These are phyloP conservation scores for Aspidoscelis tigris DNA, from an alignment of 2,113 vertebrate genomes.

Conservation along the genomic window DNA sequence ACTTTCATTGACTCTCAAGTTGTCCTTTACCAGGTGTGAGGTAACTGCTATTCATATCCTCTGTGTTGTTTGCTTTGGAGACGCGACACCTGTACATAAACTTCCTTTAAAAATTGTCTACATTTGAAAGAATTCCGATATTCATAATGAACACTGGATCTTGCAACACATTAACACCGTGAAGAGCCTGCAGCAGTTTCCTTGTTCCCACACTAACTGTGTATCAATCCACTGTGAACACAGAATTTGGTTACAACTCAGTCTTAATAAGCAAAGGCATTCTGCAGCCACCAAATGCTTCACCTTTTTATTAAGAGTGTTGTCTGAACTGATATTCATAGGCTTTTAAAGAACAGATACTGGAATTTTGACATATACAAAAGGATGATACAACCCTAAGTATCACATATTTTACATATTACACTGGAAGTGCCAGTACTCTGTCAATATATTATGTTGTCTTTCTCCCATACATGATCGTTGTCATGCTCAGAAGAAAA, in stretches of 20 bases:
- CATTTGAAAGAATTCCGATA: not conserved
- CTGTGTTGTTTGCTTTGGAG: no score
- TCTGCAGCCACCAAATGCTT: not conserved
- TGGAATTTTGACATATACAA: slow-evolving; percentile 13
- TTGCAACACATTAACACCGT: no score
- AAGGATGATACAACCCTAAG: not conserved
- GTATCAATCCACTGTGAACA: not conserved
- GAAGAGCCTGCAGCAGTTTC: not conserved
- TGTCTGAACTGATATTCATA: slow-evolving; percentile 14
- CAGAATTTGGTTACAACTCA: not conserved
- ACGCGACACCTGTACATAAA: no score
- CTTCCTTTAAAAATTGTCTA: no score
- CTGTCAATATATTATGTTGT: slow-evolving; percentile 2
- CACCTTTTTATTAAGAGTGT: slow-evolving; percentile 26
- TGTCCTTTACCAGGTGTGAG: no score
- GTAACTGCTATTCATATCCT: no score
- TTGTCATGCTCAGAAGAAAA: not conserved
- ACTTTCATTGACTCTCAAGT: not conserved
- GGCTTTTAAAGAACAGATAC: slow-evolving; percentile 14
- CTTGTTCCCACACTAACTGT: not conserved
- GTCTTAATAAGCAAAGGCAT: not conserved
- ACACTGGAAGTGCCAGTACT: not conserved
- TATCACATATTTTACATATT: not conserved
- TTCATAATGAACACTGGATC: not conserved
- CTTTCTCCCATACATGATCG: not conserved